Evolutionary conservation across 2,113 vertebrate genomes (phyloP).

Genomic region (Arothron firmamentum): DNA sequence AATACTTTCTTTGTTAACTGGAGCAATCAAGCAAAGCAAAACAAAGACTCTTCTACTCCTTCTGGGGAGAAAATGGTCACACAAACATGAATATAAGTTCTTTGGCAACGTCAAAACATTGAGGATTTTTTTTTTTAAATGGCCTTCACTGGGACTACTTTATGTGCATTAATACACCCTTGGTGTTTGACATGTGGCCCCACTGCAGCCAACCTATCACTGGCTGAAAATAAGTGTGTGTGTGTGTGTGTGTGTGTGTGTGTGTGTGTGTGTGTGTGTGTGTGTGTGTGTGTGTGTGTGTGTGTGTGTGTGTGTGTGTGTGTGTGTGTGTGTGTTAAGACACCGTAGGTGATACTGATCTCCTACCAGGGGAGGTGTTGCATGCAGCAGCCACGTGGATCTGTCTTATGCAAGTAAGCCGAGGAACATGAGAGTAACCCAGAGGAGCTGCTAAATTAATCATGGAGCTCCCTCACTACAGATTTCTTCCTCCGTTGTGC

Average conservation of each 20-base stretch:
- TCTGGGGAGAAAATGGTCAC: no score
- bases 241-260: no score
- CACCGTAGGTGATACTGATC: no score
- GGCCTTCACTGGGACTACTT: conserved; percentile 1
- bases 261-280: no score
- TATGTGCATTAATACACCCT: background rate
- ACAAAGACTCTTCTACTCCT: background rate
- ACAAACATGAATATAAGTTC: no score
- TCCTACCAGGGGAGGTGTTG: background rate
- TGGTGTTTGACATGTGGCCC: background rate
- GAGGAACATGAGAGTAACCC: conserved; percentile 19
- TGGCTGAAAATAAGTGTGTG: conserved; percentile 6
- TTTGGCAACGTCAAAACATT: no score
- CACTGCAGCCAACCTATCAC: background rate
- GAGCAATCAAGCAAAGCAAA: background rate
- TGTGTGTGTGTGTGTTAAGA: no score
- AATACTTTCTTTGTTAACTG: conserved; percentile 8
- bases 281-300: no score
- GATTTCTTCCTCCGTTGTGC: conserved; percentile 23
- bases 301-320: background rate
- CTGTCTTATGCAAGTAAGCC: conserved; percentile 3
- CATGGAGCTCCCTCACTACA: conserved; percentile 38
- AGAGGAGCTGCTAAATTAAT: conserved; percentile 47
- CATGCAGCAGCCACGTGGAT: conserved; percentile 5
- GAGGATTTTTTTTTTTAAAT: no score